Evolutionary conservation across 1,140 invertebrate genomes (phyloP).

Genomic region (Popillia japonica): DNA sequence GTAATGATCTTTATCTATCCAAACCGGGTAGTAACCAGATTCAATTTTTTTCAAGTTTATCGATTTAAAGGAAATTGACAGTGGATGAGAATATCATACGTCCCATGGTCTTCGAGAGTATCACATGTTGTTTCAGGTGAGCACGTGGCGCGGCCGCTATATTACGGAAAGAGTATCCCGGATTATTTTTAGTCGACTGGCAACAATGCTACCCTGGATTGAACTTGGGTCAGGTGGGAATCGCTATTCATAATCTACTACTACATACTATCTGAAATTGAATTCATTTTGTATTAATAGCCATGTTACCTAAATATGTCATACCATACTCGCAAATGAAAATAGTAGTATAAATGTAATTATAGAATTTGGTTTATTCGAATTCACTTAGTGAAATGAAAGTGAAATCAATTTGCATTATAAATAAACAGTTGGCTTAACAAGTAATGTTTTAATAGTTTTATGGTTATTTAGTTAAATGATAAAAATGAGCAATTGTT

Average conservation of each 20-base stretch:
- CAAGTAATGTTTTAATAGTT: no score
- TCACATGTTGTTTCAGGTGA: slow-evolving; percentile 34
- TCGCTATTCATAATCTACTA: no score
- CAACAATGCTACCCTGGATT: neutral
- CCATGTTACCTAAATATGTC: no score
- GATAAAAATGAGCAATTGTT: no score
- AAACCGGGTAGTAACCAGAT: neutral
- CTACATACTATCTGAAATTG: no score
- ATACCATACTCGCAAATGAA: no score
- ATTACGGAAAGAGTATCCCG: neutral
- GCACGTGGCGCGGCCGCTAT: neutral
- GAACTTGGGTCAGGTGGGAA: neutral
- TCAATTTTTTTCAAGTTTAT: neutral
- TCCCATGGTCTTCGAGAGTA: neutral
- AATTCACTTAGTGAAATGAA: neutral
- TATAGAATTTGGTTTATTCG: neutral
- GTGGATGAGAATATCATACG: neutral
- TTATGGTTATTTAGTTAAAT: no score
- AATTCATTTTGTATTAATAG: no score
- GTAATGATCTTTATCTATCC: neutral
- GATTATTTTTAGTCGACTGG: neutral
- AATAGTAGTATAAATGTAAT: neutral
- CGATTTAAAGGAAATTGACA: neutral
- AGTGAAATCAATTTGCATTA: neutral
- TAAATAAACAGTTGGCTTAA: no score